Base-by-base conservation (phyloP, 2,888 invertebrate species). In the Octonoba sinensis region DNA sequence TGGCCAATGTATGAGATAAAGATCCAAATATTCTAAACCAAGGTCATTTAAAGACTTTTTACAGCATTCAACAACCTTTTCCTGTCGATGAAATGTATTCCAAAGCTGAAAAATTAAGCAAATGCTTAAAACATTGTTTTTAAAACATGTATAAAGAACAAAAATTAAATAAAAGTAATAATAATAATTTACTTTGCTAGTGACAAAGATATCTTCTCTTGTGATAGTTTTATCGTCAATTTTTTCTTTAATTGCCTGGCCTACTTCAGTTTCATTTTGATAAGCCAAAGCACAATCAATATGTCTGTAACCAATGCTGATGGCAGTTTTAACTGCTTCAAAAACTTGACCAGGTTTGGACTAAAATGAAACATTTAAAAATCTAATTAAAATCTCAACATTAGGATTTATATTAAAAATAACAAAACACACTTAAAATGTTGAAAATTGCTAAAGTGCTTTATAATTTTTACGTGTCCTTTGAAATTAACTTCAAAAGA, bases 1-100 rank as follows among this genome's bases (percentile, higher is more conserved):
- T 0, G 97, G 97, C 96, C 96, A 97, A 88, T 97, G 97, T 54
- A 97, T 94, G 12, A 97, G 90, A 87, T 96, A 97, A 54, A 97
- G 90, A 88, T 97, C 96, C 69, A 97, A 86, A 87, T 97, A 96
- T 0, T 92, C 90, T 0, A 96, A 86, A 11, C 92, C 92, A 16
- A 97, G 90, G 88, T 94, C 92, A 20, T 90, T 89, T n/a, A 97
- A 88, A 0, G 94, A 92, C 72, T 90, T 90, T 86, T 91, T 91
- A 24, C 95, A 89, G 0, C 93, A 93, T 0, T 91, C 90, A 64
- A 92, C 91, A 12, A 96, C 97, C 84, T 94, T 89, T 83, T 95
- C 93, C 0, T 92, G 91, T 20, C 92, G 91, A 88, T 97, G 97
- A 88, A 92, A 95, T 0, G 95, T 95, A 89, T 96, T 95, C 96